Base-by-base conservation (phyloP, 2,797 vertebrate species). In the Platalea minor region DNA sequence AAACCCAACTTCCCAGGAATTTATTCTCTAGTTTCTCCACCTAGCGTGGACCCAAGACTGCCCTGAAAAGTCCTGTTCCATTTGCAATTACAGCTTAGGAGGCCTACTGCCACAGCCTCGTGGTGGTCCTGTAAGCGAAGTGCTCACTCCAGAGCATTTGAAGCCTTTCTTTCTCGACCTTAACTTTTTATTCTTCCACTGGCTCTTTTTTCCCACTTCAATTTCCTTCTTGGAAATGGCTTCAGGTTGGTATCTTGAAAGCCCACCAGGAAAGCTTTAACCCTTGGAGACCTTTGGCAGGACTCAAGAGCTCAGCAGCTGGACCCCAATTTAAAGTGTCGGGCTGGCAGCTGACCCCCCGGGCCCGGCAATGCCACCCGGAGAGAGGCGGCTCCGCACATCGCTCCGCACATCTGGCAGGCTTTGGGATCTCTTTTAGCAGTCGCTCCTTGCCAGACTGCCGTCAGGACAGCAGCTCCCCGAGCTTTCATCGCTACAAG, bases 291-390 rank as follows among this genome's bases (percentile, higher is more conserved):
- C 28, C 45, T 84, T 41, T 37, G 46, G 37, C 60, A 56, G 37
- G 76, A 51, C 20, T 16, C n/a, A 68, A 37, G 20, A 39, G 13
- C 18, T 72, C 59, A 29, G 41, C 46, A 50, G 59, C 57, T 50
- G 41, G 61, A 43, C 21, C 23, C 37, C 43, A 37, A 1, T 23
- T 54, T 54, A 23, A 60, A 45, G 51, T 2, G 8, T 29, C 1
- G 0, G 57, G 69, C 53, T 1, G 1, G 65, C 11, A 48, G 24
- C 41, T 13, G 21, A 10, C 41, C 60, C 46, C 43, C 37, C 0
- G 0, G 48, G 23, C 60, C n/a, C 10, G 10, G 33, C 57, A 17
- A 18, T 29, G n/a, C 48, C 51, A 53, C 17, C 9, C 0, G 0
- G 10, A 73, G 73, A 56, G 13, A 33, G 35, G 41, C 1, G 1